Evolutionary conservation across 2,113 vertebrate genomes (phyloP).

Genomic region (Amblyopsis rosae): DNA sequence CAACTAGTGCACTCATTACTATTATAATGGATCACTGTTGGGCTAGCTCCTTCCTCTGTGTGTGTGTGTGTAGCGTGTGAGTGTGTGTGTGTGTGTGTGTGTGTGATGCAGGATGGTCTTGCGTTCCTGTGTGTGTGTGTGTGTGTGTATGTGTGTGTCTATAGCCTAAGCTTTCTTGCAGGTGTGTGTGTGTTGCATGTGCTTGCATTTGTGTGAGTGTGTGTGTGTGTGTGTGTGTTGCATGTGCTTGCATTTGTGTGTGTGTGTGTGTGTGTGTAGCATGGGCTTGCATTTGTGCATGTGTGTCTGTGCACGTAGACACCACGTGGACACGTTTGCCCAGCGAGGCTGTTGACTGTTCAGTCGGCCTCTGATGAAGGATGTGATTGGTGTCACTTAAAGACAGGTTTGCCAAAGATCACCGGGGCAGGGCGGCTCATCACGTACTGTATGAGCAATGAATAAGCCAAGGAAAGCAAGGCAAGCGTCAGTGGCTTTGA

Average conservation of each 20-base stretch:
- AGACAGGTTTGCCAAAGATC: too few species aligned
- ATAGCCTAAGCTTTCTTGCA: too few species aligned
- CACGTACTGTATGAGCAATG: neutral
- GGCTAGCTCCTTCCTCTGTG: constrained; percentile 1
- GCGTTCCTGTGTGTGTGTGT: neutral
- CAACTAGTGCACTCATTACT: constrained; percentile 44
- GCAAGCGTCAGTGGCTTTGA: neutral
- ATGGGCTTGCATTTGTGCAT: neutral
- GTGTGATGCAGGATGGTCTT: neutral
- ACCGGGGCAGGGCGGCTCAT: neutral
- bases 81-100: constrained; percentile 7
- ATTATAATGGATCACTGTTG: constrained; percentile 46
- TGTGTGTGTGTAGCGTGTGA: neutral
- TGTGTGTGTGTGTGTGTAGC: neutral
- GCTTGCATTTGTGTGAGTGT: constrained; percentile 3
- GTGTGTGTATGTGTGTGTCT: too few species aligned
- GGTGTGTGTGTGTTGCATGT: too few species aligned
- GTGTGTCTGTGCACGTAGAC: too few species aligned
- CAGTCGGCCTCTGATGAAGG: constrained; percentile 35
- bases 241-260: neutral
- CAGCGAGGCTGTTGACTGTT: constrained; percentile 18
- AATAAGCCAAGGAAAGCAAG: neutral
- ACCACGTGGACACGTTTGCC: constrained; percentile 18
- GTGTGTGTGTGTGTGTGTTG: neutral
- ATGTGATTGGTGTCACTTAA: constrained; percentile 25